Base-by-base conservation (phyloP, 2,888 invertebrate species). In the Cancer borealis region DNA sequence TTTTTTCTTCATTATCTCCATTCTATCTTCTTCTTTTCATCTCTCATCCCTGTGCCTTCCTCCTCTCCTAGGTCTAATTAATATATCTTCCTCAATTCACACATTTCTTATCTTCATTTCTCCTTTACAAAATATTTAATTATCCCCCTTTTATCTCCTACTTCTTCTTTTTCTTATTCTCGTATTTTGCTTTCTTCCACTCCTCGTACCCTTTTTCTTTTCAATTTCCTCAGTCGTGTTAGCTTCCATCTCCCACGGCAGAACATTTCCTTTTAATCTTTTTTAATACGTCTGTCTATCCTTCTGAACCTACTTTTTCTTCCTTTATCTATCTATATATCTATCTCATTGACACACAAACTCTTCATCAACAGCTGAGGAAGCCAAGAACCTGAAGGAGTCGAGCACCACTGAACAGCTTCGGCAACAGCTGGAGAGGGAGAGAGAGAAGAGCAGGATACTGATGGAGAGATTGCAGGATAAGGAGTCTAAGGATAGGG, bases 361-460 rank as follows among this genome's bases (percentile, higher is more conserved):
- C 46, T 10, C 47, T 39, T 87, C 39, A 0, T 39, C 45, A n/a
- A 73, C 84, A 94, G 92, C 88, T 5, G 92, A 94, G 8, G 94
- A 92, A 54, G 90, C 92, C 92, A 92, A 87, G 47, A 8, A 21
- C 39, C 90, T 94, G 47, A 54, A 84, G 45, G 94, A 94, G 4
- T 10, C 92, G 5, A 84, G 94, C 21, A 39, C 84, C 45, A 30
- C 92, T 4, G 94, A 94, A 45, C 94, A 94, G 21, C 92, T 94
- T 54, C 94, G 94, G 3, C 94, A 94, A 45, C 92, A 94, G 89
- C 92, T 94, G 54, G 94, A 94, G 46, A 89, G 94, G 46, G 92
- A 94, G 94, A 92, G 90, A 87, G 92, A 94, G 92, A 94, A 94
- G 91, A 94, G 92, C 88, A 88, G 94, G 30, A 94, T 94, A 39